Base-by-base conservation (phyloP, 64 coral and sea anemone species). In the Catalaphyllia jardinei region DNA sequence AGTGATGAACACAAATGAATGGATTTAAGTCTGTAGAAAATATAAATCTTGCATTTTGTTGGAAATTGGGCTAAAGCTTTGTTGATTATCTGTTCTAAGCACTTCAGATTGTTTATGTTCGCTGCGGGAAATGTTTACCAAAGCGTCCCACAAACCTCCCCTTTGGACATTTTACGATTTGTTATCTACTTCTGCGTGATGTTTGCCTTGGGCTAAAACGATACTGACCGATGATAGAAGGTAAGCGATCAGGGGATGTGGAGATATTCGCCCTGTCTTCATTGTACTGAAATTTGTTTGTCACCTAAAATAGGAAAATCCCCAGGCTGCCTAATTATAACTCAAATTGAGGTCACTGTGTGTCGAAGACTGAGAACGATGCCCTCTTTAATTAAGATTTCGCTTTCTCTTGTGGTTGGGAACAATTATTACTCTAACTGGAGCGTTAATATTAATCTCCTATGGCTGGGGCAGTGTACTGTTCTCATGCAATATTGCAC, bases 71-170 rank as follows among this genome's bases (percentile, higher is more conserved):
- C 4, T 2, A 77, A 10, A 69, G 20, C 22, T 9, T 20, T 24
- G 19, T 24, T 35, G 60, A 39, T 24, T 30, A 24, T 71, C 31
- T 1, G 3, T 27, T 39, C n/a, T 16, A 11, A 50, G 19, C 11
- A 64, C 80, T 85, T 11, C 8, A 15, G 4, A 71, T 52, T 85
- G 33, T 71, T 71, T 42, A 49, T 39, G 2, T 29, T 50, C 81
- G 35, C 62, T 11, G 33, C 74, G 22, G 74, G 62, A 46, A 50
- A 50, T 85, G 81, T 85, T 85, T 69, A 71, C 15, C 35, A 62
- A 28, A 85, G 22, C n/a, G 24, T 24, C 4, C 55, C 38, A 25
- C 35, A 85, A 85, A 69, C 38, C 5, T 71, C 38, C 22, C 14
- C 35, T 24, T 49, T 83, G n/a, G 67, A 60, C 2, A 67, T 30